Evolutionary conservation across 2,113 vertebrate species (phyloP), one percentile per base, ranked within the genome.

Genomic region (Pantherophis guttatus): DNA sequence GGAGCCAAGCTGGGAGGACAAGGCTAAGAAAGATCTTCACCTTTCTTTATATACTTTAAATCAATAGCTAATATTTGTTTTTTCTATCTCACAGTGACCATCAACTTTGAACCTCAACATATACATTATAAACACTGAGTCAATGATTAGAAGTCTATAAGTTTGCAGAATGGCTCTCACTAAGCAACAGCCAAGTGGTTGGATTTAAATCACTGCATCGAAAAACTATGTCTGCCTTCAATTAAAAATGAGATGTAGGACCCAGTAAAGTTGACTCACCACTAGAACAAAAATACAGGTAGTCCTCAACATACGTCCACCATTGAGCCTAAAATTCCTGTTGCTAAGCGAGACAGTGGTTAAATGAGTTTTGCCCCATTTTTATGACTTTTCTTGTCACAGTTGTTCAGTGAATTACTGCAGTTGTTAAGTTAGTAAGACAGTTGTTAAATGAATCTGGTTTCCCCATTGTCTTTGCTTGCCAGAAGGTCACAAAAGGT

Each of bases 61-160:
- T 54, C 8, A 1, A 81, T 81, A 19, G 75, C 75, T 81, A 81
- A 81, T 81, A 81, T 81, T 81, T 81, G 75, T 44, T 39, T 39
- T 39, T 81, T 81, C 75, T 81, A 44, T 81, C 75, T 81, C 75
- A 81, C 33, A 3, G 11, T 94, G 93, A 58, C 94, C 93, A 92
- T 96, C 91, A 96, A 95, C 94, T 96, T 96, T 95, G 95, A 95
- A 95, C 96, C 87, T 91, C 23, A 87, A 90, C n/a, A 92, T 58
- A 13, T 33, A 81, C 75, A 19, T 21, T 44, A 81, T 81, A 39
- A 81, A 81, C 75, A 9, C 33, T 21, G 87, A 94, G 94, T 97
- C 93, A 97, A 94, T 96, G 92, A 95, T 97, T 97, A 96, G 90
- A 93, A 90, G 10, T 19, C 55, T 93, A 94, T 90, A 59, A 0